Evolutionary conservation across 1,140 invertebrate genomes (phyloP).

Genomic region (Limonius californicus): DNA sequence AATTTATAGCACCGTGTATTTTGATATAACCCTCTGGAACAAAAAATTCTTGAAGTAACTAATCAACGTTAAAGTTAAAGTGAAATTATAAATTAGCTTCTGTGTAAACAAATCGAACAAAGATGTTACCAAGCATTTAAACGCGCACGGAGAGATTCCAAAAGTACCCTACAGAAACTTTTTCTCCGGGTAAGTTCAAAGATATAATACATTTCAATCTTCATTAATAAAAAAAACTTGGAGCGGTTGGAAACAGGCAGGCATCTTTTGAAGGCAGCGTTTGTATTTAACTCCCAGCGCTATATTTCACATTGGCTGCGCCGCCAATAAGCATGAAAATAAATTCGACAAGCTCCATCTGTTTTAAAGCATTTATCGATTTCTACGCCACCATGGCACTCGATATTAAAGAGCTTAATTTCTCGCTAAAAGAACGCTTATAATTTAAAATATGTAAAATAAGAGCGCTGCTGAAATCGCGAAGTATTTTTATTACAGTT

Average conservation of each 20-base stretch:
- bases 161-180: background rate
- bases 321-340: conserved; percentile 1
- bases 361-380: background rate
- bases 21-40: too few relatives aligned
- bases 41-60: too few relatives aligned
- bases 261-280: background rate
- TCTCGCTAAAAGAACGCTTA: background rate
- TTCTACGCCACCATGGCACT: background rate
- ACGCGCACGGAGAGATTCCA: too few relatives aligned
- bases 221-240: background rate
- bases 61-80: too few relatives aligned
- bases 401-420: background rate
- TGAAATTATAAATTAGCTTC: too few relatives aligned
- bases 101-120: too few relatives aligned
- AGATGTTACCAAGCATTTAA: too few relatives aligned
- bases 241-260: background rate
- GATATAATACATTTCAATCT: background rate
- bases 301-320: background rate
- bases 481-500: too few relatives aligned
- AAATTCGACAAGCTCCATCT: conserved; percentile 1
- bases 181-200: background rate
- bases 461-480: too few relatives aligned
- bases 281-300: background rate
- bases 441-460: too few relatives aligned
- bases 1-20: too few relatives aligned